Evolutionary conservation across 2,888 invertebrate genomes (phyloP).

Genomic region (Apamea anceps): DNA sequence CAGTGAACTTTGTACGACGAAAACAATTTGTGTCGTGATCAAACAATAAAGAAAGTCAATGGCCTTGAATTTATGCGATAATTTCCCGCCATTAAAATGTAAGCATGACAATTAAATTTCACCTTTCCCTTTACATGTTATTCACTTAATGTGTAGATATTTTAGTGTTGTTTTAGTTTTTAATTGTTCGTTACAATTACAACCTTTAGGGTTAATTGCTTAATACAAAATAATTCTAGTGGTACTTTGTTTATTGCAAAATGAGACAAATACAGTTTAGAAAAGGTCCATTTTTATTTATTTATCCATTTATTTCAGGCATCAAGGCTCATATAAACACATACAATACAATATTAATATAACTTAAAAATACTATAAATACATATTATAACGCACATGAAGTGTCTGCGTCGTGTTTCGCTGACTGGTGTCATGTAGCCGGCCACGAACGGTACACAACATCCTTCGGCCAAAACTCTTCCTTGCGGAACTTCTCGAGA

Average conservation of each 20-base stretch:
- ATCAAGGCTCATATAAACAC: too few species aligned
- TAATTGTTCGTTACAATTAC: slow-evolving; percentile 35
- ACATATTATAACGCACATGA: too few species aligned
- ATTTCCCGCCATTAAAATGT: slow-evolving; percentile 54
- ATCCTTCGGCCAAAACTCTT: too few species aligned
- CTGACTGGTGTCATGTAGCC: too few species aligned
- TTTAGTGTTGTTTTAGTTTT: slow-evolving; percentile 40
- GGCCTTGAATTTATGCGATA: slow-evolving; percentile 57
- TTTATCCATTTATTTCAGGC: too few species aligned
- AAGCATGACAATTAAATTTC: slow-evolving; percentile 59
- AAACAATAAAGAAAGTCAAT: slow-evolving; percentile 51
- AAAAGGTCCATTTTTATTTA: too few species aligned
- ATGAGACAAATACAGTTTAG: not conserved
- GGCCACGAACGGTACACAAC: too few species aligned
- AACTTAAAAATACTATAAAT: too few species aligned
- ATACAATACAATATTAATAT: too few species aligned
- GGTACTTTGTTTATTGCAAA: slow-evolving; percentile 21
- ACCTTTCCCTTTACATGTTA: slow-evolving; percentile 52
- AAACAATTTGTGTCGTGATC: slow-evolving; percentile 53
- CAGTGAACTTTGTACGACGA: slow-evolving; percentile 40
- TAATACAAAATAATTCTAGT: slow-evolving; percentile 32
- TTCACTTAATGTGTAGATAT: slow-evolving; percentile 36
- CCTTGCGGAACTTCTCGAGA: too few species aligned
- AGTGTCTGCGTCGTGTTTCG: too few species aligned
- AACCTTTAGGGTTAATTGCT: slow-evolving; percentile 43